Base-by-base conservation (phyloP, 2,113 vertebrate genomes). In the Meles meles region DNA sequence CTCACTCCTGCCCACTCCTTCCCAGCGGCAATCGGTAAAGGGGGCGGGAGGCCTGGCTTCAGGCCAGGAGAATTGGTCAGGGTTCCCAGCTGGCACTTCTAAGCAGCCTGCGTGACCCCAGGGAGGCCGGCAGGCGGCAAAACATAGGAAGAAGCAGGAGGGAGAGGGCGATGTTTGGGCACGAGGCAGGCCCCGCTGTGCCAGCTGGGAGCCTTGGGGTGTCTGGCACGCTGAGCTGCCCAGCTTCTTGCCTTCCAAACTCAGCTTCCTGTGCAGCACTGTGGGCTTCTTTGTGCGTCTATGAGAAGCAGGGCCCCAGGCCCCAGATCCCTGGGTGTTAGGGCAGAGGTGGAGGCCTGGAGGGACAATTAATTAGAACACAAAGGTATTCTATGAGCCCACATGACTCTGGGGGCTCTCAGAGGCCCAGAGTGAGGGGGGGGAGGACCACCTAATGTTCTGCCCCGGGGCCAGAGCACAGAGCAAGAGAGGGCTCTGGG, bases 231-330 rank as follows among this genome's bases (percentile, higher is more conserved):
- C 80, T 61, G 89, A 61, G 23, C 11, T 63, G 31, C 69, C 57
- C 42, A 9, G n/a, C 12, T 77, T 88, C 90, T 96, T 96, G 92
- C 88, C 88, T 96, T 96, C 93, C 97, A 96, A 93, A 84, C 8
- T 31, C 80, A 96, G 92, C 96, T 97, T 97, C 94, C 89, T 97
- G 96, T 96, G 91, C 23, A 81, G 89, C 44, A 61, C 65, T 79
- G 69, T 93, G 74, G 92, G 90, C 61, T 74, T 63, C 93, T 97
- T 96, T 93, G 72, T 96, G 79, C 15, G 34, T 74, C 86, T 89
- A 0, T 47, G 89, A 88, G 94, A 92, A 94, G 69, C 18, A n/a
- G 39, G 52, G 42, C 93, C 80, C 44, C 17, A 1, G 76, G 94
- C 10, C 77, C 69, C 39, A 29, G 77, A 82, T 69, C 42, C 69